Evolutionary conservation across 53 echinoderm and acorn worm genomes (phyloP).

Genomic region (Crossaster papposus): DNA sequence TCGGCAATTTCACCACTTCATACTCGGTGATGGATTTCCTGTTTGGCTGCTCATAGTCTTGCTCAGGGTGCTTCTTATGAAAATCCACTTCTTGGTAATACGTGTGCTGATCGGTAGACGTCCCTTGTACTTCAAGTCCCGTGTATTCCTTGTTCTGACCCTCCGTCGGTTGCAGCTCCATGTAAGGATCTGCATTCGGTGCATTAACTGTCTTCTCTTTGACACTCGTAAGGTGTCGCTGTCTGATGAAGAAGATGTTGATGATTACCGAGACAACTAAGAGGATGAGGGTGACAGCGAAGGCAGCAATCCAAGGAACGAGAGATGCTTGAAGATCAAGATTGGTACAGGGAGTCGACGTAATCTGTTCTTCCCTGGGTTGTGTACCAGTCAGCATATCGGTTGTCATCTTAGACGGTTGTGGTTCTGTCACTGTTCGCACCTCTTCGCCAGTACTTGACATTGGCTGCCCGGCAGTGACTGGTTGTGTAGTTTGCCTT

Average conservation of each 20-base stretch:
- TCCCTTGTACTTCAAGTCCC: background rate
- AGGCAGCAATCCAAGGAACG: background rate
- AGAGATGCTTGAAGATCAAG: background rate
- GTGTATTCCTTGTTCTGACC: conserved; percentile 21
- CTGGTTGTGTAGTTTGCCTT: background rate
- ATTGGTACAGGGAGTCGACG: background rate
- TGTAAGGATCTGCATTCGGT: conserved; percentile 23
- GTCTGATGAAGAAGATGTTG: conserved; percentile 17
- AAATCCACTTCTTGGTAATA: conserved; percentile 7
- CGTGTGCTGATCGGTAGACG: background rate
- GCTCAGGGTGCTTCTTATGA: background rate
- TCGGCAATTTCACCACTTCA: background rate
- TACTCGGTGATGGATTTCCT: background rate
- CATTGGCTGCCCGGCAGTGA: no score
- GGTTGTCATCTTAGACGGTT: background rate
- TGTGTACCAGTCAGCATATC: background rate
- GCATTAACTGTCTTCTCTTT: background rate
- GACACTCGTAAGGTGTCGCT: background rate
- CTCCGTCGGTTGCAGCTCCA: conserved; percentile 36
- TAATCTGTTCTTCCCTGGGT: background rate
- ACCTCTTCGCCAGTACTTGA: background rate
- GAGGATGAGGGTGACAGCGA: background rate
- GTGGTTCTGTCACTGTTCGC: background rate
- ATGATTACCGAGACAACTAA: background rate
- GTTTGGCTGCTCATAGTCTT: background rate